Evolutionary conservation across 2,888 invertebrate species (phyloP).

Genomic region (Cepaea hortensis): DNA sequence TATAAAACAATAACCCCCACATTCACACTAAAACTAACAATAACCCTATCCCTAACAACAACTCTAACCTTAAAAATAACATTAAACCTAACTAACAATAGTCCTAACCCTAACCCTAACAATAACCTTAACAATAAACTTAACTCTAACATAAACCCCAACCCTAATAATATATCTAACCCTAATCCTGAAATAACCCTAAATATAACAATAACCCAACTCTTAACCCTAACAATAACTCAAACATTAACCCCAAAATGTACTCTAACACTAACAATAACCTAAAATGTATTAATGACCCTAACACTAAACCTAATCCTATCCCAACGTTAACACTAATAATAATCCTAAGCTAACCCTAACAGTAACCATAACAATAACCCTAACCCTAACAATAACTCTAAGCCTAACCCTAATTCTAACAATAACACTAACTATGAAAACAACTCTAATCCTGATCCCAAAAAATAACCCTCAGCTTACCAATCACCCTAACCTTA

Average conservation of each 20-base stretch:
- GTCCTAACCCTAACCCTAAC: constrained; percentile 5
- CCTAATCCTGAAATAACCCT: not conserved
- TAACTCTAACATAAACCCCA: constrained; percentile 48
- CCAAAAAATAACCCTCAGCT: not conserved
- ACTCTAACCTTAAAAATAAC: not conserved
- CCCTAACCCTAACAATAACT: not conserved
- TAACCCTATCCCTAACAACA: not conserved
- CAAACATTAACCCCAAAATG: not conserved
- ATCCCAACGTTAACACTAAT: not conserved
- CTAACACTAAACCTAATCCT: not conserved
- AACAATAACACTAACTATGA: not conserved
- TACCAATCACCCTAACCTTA: not conserved
- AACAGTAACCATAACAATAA: not conserved
- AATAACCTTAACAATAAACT: constrained; percentile 46
- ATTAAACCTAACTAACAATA: not conserved
- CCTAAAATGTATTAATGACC: not conserved
- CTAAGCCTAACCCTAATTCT: not conserved
- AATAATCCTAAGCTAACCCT: not conserved
- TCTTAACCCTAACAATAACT: not conserved
- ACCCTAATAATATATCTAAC: constrained; percentile 2
- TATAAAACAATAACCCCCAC: no score
- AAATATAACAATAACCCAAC: not conserved
- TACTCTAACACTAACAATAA: not conserved
- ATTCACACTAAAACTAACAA: no score
- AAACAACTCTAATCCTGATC: not conserved